These are phyloP conservation scores for Colius striatus DNA, from an alignment of 2,113 vertebrate genomes.

Conservation along the genomic window DNA sequence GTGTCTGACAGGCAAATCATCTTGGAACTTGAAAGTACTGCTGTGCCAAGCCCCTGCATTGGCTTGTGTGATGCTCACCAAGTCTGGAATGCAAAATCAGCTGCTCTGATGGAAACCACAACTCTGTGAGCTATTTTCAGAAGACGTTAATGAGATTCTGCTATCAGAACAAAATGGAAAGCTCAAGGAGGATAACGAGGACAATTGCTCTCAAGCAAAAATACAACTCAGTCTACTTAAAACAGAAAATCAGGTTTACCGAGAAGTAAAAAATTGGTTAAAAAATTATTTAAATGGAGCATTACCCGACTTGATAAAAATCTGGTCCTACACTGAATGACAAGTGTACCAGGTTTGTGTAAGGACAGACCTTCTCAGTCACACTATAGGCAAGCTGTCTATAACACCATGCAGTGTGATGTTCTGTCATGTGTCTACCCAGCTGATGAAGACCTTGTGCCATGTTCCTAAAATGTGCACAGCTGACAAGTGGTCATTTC, in stretches of 20 bases:
- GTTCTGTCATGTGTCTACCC: background rate
- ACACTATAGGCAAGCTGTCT: background rate
- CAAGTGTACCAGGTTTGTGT: background rate
- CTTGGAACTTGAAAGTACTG: background rate
- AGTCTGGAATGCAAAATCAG: conserved; percentile 13
- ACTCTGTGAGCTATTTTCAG: background rate
- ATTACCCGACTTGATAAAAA: background rate
- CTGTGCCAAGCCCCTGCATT: background rate
- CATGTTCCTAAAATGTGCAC: background rate
- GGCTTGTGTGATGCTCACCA: background rate
- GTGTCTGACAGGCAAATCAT: conserved; percentile 14
- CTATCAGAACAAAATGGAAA: background rate
- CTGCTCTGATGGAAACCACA: background rate
- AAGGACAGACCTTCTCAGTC: background rate
- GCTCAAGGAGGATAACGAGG: background rate
- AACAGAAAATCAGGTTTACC: background rate
- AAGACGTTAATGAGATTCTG: background rate
- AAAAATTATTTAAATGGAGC: background rate
- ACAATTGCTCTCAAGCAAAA: background rate
- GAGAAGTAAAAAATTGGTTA: background rate
- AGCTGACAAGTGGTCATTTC: background rate
- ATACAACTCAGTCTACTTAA: background rate
- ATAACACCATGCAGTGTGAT: background rate
- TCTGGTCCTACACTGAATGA: background rate
- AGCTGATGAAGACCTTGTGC: background rate